Percentiles rank a stretch among this genome's conserved stretches.
phyloP scores from a whole-genome alignment of 2,113 vertebrate species.

The Symphodus melops region DNA sequence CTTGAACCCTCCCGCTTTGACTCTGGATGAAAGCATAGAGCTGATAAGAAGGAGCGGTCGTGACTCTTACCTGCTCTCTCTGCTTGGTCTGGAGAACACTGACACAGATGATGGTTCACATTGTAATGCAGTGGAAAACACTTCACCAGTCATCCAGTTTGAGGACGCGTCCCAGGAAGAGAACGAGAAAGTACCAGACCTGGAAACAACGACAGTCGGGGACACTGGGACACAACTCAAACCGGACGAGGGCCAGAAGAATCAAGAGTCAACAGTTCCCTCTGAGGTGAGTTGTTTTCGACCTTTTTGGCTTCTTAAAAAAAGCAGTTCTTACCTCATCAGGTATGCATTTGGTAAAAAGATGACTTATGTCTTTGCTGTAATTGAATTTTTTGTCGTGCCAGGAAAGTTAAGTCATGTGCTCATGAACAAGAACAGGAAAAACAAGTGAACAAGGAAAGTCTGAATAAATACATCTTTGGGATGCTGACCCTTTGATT shows the following conservation, averaged over 20 bases:
- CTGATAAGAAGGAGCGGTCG: slow-evolving; percentile 61
- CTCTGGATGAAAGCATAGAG: slow-evolving; percentile 63
- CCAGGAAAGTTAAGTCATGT: background rate
- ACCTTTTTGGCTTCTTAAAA: background rate
- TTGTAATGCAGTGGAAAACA: slow-evolving; percentile 21
- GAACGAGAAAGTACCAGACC: background rate
- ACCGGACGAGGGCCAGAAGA: slow-evolving; percentile 33
- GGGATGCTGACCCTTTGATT: too few species aligned
- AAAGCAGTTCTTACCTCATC: background rate
- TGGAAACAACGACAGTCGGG: slow-evolving; percentile 11
- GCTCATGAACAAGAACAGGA: background rate
- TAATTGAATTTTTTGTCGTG: background rate
- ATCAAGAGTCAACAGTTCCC: slow-evolving; percentile 7
- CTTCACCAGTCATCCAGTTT: background rate
- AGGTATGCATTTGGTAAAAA: background rate
- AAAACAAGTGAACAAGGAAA: background rate
- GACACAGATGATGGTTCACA: background rate
- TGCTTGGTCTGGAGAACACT: slow-evolving; percentile 36
- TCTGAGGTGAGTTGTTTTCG: slow-evolving; percentile 46
- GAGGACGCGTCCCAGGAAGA: slow-evolving; percentile 1
- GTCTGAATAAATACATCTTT: background rate
- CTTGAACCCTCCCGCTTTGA: slow-evolving; percentile 43
- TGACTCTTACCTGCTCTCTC: slow-evolving; percentile 66
- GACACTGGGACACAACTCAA: background rate
- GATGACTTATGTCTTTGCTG: background rate